Evolutionary conservation across 2,888 invertebrate species (phyloP).

Genomic region (Hyles lineata): DNA sequence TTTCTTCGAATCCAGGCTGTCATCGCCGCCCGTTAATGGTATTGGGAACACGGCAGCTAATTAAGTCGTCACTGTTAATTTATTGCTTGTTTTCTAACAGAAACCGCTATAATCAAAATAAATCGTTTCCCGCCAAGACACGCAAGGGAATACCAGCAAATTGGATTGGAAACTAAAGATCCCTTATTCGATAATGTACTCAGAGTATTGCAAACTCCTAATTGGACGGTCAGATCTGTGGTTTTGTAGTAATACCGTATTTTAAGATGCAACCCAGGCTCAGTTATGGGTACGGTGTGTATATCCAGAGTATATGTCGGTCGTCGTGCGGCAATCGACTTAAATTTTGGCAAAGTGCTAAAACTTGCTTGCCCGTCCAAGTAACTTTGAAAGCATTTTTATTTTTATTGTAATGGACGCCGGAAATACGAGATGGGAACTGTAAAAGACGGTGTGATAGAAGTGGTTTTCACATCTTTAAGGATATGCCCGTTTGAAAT

Average conservation of each 20-base stretch:
- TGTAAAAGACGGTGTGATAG: not conserved
- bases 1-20: slow-evolving; percentile 70
- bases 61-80: slow-evolving; percentile 81
- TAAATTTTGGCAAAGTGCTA: not conserved
- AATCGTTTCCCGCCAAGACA: slow-evolving; percentile 75
- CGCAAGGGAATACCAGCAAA: slow-evolving; percentile 77
- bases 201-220: slow-evolving; percentile 43
- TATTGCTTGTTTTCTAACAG: slow-evolving; percentile 77
- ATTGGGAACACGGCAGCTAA: slow-evolving; percentile 77
- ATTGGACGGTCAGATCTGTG: slow-evolving; percentile 35
- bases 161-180: slow-evolving; percentile 72
- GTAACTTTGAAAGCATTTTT: slow-evolving; percentile 2
- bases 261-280: not conserved
- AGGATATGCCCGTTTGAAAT: not conserved
- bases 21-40: slow-evolving; percentile 77
- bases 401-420: slow-evolving; percentile 3
- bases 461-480: not conserved
- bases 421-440: not conserved
- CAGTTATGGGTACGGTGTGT: not conserved
- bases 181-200: slow-evolving; percentile 58
- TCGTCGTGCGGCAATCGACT: not conserved
- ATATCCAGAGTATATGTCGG: not conserved
- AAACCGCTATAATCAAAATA: slow-evolving; percentile 80
- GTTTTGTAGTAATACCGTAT: slow-evolving; percentile 8
- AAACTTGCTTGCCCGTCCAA: slow-evolving; percentile 3